These are phyloP conservation scores for Cataglyphis altisquamis DNA, from an alignment of 2,888 invertebrate genomes.

Conservation along the genomic window DNA sequence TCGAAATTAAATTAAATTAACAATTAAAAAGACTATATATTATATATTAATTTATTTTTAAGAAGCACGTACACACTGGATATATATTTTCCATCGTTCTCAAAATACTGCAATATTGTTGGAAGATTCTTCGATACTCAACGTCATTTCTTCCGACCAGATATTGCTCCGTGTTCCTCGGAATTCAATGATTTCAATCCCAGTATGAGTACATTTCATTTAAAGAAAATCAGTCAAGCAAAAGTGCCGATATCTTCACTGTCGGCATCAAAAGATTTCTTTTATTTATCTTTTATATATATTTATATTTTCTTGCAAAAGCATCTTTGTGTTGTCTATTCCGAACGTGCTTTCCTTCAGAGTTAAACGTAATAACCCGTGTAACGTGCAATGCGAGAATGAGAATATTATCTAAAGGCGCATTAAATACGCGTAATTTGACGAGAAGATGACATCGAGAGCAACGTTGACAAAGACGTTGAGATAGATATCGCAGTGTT, in stretches of 20 bases:
- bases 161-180: slow-evolving; percentile 30
- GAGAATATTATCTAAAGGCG: slow-evolving; percentile 29
- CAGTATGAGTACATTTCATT: not conserved
- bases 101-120: not conserved
- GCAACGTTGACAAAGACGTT: slow-evolving; percentile 21
- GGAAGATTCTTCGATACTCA: slow-evolving; percentile 36
- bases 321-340: too few species aligned
- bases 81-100: not conserved
- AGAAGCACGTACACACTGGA: not conserved
- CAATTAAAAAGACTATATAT: not conserved
- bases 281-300: not conserved
- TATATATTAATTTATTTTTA: slow-evolving; percentile 1
- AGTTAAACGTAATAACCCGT: slow-evolving; percentile 13
- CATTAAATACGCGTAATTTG: slow-evolving; percentile 41
- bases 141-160: slow-evolving; percentile 13
- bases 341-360: not conserved
- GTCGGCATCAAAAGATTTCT: not conserved
- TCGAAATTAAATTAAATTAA: not conserved
- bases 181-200: slow-evolving; percentile 24
- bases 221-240: slow-evolving; percentile 34
- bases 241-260: slow-evolving; percentile 14
- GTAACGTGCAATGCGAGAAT: slow-evolving; percentile 12
- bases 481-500: slow-evolving; percentile 32
- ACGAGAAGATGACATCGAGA: slow-evolving; percentile 1
- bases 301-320: not conserved